These are phyloP conservation scores for Drosophila bifasciata DNA, from an alignment of 1,140 invertebrate genomes.

Conservation along the genomic window DNA sequence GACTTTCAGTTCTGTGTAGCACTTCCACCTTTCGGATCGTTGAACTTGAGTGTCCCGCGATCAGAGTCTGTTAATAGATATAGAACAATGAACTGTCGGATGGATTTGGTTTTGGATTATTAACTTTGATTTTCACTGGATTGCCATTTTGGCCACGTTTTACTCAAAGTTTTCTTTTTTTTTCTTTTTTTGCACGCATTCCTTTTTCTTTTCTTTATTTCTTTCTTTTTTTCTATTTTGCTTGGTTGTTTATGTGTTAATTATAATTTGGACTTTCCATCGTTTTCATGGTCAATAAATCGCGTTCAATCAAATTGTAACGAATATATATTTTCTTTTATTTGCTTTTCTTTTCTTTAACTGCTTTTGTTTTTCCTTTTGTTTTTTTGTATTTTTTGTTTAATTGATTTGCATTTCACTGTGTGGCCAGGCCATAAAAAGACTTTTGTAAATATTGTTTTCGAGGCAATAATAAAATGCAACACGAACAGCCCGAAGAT, in stretches of 20 bases:
- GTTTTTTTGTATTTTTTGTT: slow-evolving; percentile 20
- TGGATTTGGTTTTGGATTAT: slow-evolving; percentile 24
- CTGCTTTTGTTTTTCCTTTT: slow-evolving; percentile 29
- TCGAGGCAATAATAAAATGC: slow-evolving; percentile 49
- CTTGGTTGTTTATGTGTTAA: slow-evolving; percentile 2
- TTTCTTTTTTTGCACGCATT: slow-evolving; percentile 40
- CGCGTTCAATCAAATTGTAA: slow-evolving; percentile 46
- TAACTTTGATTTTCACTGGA: slow-evolving; percentile 64
- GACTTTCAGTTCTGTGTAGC: slow-evolving; percentile 37
- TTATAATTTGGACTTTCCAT: slow-evolving; percentile 51
- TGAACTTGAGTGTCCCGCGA: background rate
- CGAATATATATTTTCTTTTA: slow-evolving; percentile 46
- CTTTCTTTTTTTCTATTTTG: slow-evolving; percentile 40
- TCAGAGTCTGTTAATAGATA: slow-evolving; percentile 12
- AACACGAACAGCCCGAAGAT: slow-evolving; percentile 13
- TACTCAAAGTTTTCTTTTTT: slow-evolving; percentile 13
- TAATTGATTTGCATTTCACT: slow-evolving; percentile 71
- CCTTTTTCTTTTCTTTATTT: slow-evolving; percentile 23
- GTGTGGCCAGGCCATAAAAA: slow-evolving; percentile 31
- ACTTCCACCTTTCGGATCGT: slow-evolving; percentile 12
- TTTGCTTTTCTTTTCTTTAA: slow-evolving; percentile 16
- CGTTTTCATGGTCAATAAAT: slow-evolving; percentile 72
- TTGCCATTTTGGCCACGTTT: slow-evolving; percentile 58
- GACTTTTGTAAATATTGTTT: slow-evolving; percentile 34
- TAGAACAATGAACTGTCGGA: slow-evolving; percentile 46